Conservation (phyloP, 2,888 invertebrate species). For the Microctonus brassicae region DNA sequence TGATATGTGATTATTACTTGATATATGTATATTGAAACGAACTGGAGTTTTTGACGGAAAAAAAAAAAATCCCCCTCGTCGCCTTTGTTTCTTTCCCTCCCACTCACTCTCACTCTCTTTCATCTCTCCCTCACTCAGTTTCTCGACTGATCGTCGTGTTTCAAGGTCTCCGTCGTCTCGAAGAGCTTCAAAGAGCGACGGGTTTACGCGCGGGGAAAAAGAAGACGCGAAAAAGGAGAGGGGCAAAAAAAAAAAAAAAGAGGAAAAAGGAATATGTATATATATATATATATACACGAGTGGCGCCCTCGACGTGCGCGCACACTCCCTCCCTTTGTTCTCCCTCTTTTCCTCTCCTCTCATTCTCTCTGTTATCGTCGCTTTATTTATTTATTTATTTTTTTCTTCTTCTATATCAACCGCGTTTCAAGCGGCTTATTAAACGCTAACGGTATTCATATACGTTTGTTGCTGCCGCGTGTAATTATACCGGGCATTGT, state of each 20-base stretch:
- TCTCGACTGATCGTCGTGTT: constrained; percentile 19
- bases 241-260: constrained; percentile 11
- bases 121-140: background rate
- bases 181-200: background rate
- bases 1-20: no score
- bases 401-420: constrained; percentile 2
- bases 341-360: background rate
- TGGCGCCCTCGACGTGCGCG: constrained; percentile 22
- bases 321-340: background rate
- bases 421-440: constrained; percentile 30
- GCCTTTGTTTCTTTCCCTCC: background rate
- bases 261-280: background rate
- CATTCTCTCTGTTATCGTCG: background rate
- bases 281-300: background rate
- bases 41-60: no score
- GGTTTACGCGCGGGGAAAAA: constrained; percentile 6
- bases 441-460: constrained; percentile 34
- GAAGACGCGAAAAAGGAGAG: no score
- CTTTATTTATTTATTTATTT: background rate
- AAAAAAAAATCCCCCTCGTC: no score
- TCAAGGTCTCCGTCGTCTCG: constrained; percentile 21
- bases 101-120: background rate
- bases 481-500: constrained; percentile 35
- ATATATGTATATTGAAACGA: background rate
- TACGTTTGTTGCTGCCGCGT: constrained; percentile 25